Evolutionary conservation across 2,888 invertebrate species (phyloP), one percentile per base, ranked within the genome.

Genomic region (Epiblema foenella): DNA sequence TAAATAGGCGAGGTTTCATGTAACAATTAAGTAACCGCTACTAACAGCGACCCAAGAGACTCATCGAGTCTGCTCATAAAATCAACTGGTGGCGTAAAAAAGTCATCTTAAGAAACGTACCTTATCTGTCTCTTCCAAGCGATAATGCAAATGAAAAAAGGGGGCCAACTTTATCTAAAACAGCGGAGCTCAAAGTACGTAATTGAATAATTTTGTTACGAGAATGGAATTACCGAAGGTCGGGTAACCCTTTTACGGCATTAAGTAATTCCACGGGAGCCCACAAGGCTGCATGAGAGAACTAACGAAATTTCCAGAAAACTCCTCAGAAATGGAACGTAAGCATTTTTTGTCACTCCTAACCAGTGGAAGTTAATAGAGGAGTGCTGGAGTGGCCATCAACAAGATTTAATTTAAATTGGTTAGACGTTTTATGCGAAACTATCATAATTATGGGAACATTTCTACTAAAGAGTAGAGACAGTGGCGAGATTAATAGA

Each of bases 121-220:
- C 57, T 57, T 57, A 57, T 68, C 72, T 68, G 58, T 68, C 51
- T 65, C 33, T 46, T 65, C 33, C 54, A 18, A 46, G 51, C 73
- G 79, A 82, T 86, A 85, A 86, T 81, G 83, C 78, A 83, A 88
- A 86, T 84, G 80, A 85, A 87, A 87, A 85, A 88, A 84, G 77
- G 80, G 82, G 81, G 33, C 80, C 54, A 67, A 71, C 62, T 85
- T 86, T 81, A 85, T 86, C 83, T 86, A 79, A 82, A 87, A 86
- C 82, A 83, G 81, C 81, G 78, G 77, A 79, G 81, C 80, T 84
- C 77, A 33, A 7, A 86, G 87, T 85, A 85, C 82, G 82, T 87
- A 89, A 90, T 89, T 88, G 87, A 89, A 89, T 89, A 88, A 90
- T 88, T 88, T 89, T 80, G 86, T 85, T 85, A 83, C 82, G 82